Conservation (phyloP, 2,888 invertebrate genomes). For the Caenorhabditis japonica region DNA sequence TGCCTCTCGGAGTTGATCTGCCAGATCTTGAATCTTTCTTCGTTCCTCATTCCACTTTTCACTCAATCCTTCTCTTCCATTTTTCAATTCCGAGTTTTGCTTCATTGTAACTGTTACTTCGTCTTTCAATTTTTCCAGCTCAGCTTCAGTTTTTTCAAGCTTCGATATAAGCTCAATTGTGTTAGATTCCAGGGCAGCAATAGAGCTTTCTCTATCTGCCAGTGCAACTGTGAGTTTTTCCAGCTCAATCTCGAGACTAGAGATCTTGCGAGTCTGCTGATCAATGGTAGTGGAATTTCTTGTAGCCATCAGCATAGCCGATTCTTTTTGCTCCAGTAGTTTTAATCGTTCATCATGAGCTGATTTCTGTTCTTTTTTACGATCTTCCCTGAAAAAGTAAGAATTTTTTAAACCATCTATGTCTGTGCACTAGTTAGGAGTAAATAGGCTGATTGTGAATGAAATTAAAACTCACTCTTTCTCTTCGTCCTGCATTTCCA, state of each 20-base stretch:
- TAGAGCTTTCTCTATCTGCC: conserved; percentile 34
- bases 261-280: conserved; percentile 17
- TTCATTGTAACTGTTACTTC: conserved; percentile 49
- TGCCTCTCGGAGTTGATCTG: conserved; percentile 47
- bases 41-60: conserved; percentile 47
- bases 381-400: conserved; percentile 41
- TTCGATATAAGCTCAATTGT: conserved; percentile 47
- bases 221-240: conserved; percentile 13
- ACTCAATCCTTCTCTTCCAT: conserved; percentile 35
- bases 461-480: conserved; percentile 19
- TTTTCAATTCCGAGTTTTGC: conserved; percentile 51
- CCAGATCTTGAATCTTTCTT: conserved; percentile 48
- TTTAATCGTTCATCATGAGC: conserved; percentile 45
- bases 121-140: conserved; percentile 43
- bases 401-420: neutral
- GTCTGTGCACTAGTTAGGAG: too few species aligned
- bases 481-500: conserved; percentile 37
- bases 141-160: conserved; percentile 35
- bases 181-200: conserved; percentile 52
- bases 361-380: conserved; percentile 37
- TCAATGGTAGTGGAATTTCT: conserved; percentile 33
- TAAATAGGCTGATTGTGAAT: too few species aligned
- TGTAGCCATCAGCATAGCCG: conserved; percentile 30
- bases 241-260: conserved; percentile 25
- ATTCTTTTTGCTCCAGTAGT: conserved; percentile 48